Conservation (phyloP, 2,797 vertebrate genomes). For the Ibycter americanus region DNA sequence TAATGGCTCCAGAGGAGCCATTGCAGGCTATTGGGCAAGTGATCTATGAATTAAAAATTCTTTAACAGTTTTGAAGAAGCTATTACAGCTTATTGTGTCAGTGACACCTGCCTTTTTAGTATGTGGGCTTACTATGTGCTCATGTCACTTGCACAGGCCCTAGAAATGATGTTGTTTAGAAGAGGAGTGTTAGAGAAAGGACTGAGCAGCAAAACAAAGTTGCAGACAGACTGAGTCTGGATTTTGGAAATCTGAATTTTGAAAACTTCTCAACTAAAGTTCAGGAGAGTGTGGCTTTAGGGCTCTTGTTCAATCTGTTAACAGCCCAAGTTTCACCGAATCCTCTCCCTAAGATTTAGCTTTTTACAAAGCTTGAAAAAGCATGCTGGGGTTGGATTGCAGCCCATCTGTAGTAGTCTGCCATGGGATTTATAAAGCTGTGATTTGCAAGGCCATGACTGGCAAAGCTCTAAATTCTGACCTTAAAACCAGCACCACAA, state of each 20-base stretch:
- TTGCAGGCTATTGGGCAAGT: constrained; percentile 63
- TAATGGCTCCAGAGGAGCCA: constrained; percentile 73
- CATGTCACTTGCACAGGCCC: not conserved
- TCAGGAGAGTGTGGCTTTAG: not conserved
- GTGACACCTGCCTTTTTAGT: constrained; percentile 59
- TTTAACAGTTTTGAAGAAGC: constrained; percentile 61
- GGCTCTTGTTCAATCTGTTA: not conserved
- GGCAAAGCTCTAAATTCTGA: constrained; percentile 15
- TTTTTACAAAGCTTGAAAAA: constrained; percentile 4
- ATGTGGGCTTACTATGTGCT: not conserved
- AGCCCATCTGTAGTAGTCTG: constrained; percentile 19
- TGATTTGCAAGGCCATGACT: constrained; percentile 8
- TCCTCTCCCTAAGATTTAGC: not conserved
- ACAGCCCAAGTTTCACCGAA: constrained; percentile 1
- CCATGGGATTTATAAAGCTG: constrained; percentile 32
- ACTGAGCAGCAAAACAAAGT: not conserved
- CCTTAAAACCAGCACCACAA: constrained; percentile 10
- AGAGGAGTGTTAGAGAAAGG: not conserved
- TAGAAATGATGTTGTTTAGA: not conserved
- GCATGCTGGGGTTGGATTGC: constrained; percentile 5
- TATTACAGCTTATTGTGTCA: constrained; percentile 40
- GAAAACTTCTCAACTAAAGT: not conserved
- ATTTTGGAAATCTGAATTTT: not conserved
- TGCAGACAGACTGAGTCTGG: not conserved
- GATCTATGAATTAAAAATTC: constrained; percentile 72